Evolutionary conservation across 2,113 vertebrate species (phyloP).

Genomic region (Irena cyanogastra): DNA sequence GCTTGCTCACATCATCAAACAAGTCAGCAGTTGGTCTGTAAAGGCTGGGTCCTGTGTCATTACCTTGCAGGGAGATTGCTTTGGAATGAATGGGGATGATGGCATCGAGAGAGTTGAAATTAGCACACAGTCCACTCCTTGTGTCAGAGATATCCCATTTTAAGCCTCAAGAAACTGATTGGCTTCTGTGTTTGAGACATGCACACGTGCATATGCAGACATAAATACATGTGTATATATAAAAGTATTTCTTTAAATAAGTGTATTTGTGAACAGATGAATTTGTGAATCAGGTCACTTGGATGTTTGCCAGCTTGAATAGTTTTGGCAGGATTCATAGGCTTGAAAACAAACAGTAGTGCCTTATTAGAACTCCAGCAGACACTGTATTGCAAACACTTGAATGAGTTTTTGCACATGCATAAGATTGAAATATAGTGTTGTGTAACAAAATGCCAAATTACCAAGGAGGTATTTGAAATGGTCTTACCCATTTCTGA

Average conservation of each 20-base stretch:
- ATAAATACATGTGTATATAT: neutral
- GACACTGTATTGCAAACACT: neutral
- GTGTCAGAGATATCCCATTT: neutral
- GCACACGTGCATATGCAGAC: neutral
- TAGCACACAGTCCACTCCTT: neutral
- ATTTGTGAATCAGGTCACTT: neutral
- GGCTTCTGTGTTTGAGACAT: neutral
- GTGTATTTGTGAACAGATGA: neutral
- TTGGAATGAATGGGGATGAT: neutral
- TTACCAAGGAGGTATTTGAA: slow-evolving; percentile 12
- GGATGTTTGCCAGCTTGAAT: neutral
- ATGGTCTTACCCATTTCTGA: slow-evolving; percentile 22
- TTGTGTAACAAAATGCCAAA: slow-evolving; percentile 35
- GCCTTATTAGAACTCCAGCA: slow-evolving; percentile 17
- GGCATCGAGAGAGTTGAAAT: neutral
- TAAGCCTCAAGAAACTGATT: neutral
- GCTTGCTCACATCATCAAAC: neutral
- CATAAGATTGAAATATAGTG: neutral
- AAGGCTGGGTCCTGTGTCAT: neutral
- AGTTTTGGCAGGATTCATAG: neutral
- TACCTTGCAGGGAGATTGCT: neutral
- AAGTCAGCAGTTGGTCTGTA: neutral
- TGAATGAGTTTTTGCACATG: slow-evolving; percentile 27
- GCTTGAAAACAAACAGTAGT: neutral
- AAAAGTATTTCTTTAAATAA: neutral